Evolutionary conservation across 2,797 vertebrate genomes (phyloP), one percentile per base, ranked within the genome.

Genomic region (Cottoperca gobio): DNA sequence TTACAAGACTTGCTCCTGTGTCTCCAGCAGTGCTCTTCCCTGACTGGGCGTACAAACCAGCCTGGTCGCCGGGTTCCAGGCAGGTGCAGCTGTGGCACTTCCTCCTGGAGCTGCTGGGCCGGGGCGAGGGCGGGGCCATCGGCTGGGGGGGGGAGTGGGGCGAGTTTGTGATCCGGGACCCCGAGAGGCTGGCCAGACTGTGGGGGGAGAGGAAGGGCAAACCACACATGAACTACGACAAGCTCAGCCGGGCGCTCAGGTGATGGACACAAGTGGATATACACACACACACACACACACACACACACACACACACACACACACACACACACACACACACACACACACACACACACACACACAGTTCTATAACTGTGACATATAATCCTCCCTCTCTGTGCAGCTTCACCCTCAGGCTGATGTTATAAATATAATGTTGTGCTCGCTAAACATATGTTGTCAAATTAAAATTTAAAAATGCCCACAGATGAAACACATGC

Each of bases 141-240:
- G 90, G 91, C 64, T 95, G 94, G 94, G 93, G 93, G 5, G 87
- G 88, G 2, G 93, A 95, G 70, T 94, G 92, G 93, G 94, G 94
- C 10, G 94, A 95, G 81, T 95, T 95, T 0, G 87, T 95, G 37
- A 95, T 95, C 79, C 83, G 88, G 37, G 93, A 95, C 79, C 94
- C 94, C 0, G 94, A 95, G 86, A 88, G 88, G 53, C 77, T 95
- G 81, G 94, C 94, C 43, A 70, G 81, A 64, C 90, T 95, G 82
- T 95, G 94, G 94, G 94, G 94, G 11, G 94, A 95, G 78, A 87
- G 94, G 89, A 95, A 95, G 76, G 94, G 94, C 23, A 95, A 95
- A 45, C 93, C 94, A 0, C 95, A 96, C 85, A 96, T 96, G 95
- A 96, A 96, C 88, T 96, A 96, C 23, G 95, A 95, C 92, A 96